Evolutionary conservation across 2,113 vertebrate species (phyloP).

Genomic region (Mormyrus iriodes): DNA sequence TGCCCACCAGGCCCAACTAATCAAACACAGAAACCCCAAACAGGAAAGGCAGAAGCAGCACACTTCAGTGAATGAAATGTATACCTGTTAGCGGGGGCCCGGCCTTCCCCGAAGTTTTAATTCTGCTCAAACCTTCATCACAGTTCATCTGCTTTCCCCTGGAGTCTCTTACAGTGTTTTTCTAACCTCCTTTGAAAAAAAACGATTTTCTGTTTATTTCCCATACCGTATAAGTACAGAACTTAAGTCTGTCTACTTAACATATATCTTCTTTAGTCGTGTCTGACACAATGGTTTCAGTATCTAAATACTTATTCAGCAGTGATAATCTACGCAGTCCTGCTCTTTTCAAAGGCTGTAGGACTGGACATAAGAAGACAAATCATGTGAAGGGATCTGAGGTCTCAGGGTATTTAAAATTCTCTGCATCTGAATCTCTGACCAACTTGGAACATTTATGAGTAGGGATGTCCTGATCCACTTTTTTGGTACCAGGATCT

Average conservation of each 20-base stretch:
- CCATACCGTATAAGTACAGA: not conserved
- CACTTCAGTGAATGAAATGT: not conserved
- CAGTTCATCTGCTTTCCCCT: not conserved
- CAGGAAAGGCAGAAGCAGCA: not conserved
- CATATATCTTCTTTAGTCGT: not conserved
- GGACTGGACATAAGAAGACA: not conserved
- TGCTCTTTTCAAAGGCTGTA: not conserved
- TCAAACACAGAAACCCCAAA: conserved; percentile 11
- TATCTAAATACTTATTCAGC: not conserved
- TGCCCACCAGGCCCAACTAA: not conserved
- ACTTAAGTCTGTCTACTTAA: not conserved
- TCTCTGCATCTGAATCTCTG: not conserved
- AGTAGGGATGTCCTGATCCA: not conserved
- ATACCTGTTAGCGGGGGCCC: not conserved
- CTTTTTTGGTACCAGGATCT: not conserved
- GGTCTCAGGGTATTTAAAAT: not conserved
- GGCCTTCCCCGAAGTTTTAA: not conserved
- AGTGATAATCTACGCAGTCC: not conserved
- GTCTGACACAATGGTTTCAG: not conserved
- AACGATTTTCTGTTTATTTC: not conserved
- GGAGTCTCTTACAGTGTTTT: not conserved
- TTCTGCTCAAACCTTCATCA: not conserved
- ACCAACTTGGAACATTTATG: not conserved
- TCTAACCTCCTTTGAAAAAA: not conserved
- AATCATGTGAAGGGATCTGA: not conserved